Conservation (phyloP, 2,113 vertebrate genomes). For the Pachycephala philippinensis region DNA sequence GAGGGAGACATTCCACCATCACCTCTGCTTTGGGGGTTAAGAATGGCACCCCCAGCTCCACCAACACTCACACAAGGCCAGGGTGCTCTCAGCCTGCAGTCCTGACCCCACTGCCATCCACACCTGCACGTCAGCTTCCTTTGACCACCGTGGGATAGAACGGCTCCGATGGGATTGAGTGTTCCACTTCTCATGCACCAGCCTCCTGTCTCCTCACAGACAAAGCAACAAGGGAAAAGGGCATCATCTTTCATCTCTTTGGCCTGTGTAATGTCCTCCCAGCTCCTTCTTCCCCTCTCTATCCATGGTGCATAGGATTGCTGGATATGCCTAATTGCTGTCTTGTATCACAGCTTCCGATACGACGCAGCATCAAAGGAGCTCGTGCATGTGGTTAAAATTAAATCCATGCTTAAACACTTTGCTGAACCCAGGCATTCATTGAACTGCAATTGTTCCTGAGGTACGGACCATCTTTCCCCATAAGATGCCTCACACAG, state of each 20-base stretch:
- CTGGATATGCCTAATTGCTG: background rate
- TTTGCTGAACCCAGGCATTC: background rate
- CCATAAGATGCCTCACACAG: background rate
- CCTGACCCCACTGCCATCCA: background rate
- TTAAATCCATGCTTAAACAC: slow-evolving; percentile 15
- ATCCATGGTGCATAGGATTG: background rate
- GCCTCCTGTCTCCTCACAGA: background rate
- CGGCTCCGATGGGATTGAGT: background rate
- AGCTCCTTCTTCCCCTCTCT: background rate
- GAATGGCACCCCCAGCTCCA: background rate
- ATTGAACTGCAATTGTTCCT: background rate
- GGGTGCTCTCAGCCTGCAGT: background rate
- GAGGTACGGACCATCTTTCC: background rate
- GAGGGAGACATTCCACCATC: background rate
- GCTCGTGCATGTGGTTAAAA: background rate
- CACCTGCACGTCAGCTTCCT: background rate
- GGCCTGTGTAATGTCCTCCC: background rate
- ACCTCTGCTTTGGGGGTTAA: background rate
- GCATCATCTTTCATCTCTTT: background rate
- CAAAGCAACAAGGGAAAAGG: background rate
- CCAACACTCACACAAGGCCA: background rate
- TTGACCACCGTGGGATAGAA: background rate
- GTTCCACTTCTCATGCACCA: background rate
- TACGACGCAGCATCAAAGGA: background rate
- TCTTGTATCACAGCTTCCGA: slow-evolving; percentile 3